Conservation (phyloP, 2,113 vertebrate species). For the Halichoerus grypus region DNA sequence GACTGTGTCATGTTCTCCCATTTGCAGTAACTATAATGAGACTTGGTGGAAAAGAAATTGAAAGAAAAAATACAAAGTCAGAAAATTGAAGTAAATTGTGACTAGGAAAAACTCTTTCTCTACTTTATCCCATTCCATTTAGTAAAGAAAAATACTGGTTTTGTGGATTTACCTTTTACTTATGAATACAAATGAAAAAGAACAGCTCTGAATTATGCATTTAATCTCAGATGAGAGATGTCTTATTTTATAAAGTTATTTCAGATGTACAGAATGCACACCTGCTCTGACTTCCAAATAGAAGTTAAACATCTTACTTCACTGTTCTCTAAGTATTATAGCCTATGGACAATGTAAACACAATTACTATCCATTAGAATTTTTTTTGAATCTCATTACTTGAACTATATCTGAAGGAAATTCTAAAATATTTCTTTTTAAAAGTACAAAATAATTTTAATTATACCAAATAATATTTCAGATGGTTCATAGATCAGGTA, state of each 20-base stretch:
- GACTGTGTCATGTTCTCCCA: not conserved
- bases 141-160: not conserved
- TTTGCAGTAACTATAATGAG: not conserved
- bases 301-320: not conserved
- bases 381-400: not conserved
- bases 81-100: not conserved
- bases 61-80: not conserved
- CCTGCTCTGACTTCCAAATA: not conserved
- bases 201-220: not conserved
- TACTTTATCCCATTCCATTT: not conserved
- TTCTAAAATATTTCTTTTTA: not conserved
- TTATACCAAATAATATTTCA: not conserved
- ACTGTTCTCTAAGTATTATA: not conserved
- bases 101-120: not conserved
- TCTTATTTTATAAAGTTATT: not conserved
- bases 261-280: not conserved
- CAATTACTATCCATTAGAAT: too few relatives aligned
- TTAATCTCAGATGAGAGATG: conserved; percentile 28
- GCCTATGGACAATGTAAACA: not conserved
- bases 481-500: not conserved
- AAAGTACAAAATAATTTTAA: not conserved
- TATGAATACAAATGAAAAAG: not conserved
- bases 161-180: not conserved
- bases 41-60: not conserved
- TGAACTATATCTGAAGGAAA: not conserved